These are phyloP conservation scores for Caenorhabditis sp. DNA, from an alignment of 2,888 invertebrate species.

Conservation along the genomic window DNA sequence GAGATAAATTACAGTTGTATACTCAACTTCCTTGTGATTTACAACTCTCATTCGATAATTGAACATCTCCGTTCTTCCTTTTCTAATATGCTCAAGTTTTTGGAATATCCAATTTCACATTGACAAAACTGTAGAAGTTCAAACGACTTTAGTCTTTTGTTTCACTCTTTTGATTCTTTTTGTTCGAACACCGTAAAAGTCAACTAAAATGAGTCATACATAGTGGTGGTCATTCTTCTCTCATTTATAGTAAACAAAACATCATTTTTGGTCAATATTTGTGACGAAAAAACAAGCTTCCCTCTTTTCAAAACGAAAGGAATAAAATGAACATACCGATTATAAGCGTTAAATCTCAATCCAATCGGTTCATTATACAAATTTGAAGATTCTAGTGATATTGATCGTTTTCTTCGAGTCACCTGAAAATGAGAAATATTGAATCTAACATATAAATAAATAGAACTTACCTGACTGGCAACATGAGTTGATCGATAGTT, in stretches of 20 bases:
- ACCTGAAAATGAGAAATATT: slow-evolving; percentile 8
- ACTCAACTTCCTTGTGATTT: too few species aligned
- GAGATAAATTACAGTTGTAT: too few species aligned
- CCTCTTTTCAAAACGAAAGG: background rate
- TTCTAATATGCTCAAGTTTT: too few species aligned
- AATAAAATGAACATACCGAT: too few species aligned
- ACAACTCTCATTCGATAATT: too few species aligned
- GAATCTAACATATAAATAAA: background rate
- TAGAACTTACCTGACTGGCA: slow-evolving; percentile 26
- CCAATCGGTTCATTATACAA: slow-evolving; percentile 43
- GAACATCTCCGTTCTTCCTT: too few species aligned
- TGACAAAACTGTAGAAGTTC: background rate
- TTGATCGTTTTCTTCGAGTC: slow-evolving; percentile 47
- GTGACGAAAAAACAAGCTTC: background rate
- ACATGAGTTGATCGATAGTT: slow-evolving; percentile 53
- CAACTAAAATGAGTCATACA: background rate
- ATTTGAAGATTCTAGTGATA: slow-evolving; percentile 19
- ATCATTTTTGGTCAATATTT: background rate
- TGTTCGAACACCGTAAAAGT: background rate
- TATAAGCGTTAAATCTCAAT: slow-evolving; percentile 55
- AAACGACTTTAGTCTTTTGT: slow-evolving; percentile 1
- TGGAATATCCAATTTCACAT: background rate
- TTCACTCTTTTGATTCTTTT: background rate
- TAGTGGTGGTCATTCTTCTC: background rate
- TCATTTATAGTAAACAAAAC: background rate